Percentiles rank a stretch among this genome's conserved stretches.
These are phyloP conservation scores for Lycocorax pyrrhopterus DNA, from an alignment of 2,113 vertebrate species.

Conservation along the genomic window DNA sequence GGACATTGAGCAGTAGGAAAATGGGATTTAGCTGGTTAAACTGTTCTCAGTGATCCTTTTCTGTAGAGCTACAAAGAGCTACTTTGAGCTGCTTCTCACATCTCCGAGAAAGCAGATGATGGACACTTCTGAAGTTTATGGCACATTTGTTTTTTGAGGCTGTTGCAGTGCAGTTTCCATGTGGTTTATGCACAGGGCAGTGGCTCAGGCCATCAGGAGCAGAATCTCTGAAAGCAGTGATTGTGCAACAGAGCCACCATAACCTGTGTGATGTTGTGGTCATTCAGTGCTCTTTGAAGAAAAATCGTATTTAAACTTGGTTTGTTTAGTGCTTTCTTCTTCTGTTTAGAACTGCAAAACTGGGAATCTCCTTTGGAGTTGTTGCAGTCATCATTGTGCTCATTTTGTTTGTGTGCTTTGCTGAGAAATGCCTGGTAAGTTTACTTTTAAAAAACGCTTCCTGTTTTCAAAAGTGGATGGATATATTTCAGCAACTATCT, in stretches of 20 bases:
- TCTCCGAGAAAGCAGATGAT: not conserved
- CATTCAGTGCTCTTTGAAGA: not conserved
- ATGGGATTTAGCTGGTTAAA: not conserved
- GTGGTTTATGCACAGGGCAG: not conserved
- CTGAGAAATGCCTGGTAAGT: conserved; percentile 85
- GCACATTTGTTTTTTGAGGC: not conserved
- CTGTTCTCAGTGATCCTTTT: not conserved
- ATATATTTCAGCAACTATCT: not conserved
- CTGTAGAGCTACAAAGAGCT: not conserved
- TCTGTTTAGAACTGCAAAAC: conserved; percentile 66
- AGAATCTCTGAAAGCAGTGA: not conserved
- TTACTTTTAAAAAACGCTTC: not conserved
- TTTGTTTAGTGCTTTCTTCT: not conserved
- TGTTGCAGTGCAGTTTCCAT: not conserved
- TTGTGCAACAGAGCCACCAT: not conserved
- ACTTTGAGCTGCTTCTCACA: not conserved
- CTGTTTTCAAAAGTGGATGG: not conserved
- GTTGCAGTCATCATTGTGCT: conserved; percentile 78
- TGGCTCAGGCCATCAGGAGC: not conserved
- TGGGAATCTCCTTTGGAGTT: conserved; percentile 81
- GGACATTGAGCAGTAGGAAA: not conserved
- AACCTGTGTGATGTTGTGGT: not conserved
- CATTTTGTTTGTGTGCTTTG: conserved; percentile 83
- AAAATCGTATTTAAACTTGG: not conserved
- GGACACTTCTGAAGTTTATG: not conserved